A percentile compares a stretch with the other conserved stretches of the same genome.
These are phyloP conservation scores for Babylonia areolata DNA, from an alignment of 1,140 invertebrate species.

Conservation along the genomic window DNA sequence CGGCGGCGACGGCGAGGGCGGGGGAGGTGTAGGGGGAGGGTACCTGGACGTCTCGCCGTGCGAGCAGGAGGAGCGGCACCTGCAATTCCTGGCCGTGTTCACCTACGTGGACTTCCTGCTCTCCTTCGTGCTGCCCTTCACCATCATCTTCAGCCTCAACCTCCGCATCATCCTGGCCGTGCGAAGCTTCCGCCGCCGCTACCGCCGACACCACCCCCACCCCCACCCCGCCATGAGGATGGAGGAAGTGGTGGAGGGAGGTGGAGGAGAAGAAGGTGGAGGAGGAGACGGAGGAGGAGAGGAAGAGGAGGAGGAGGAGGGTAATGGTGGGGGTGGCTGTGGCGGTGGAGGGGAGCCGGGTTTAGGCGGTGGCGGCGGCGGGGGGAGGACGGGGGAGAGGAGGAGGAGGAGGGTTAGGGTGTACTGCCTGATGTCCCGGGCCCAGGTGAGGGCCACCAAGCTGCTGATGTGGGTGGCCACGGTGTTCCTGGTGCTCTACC, in stretches of 20 bases:
- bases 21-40: too few species aligned
- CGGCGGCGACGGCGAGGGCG: constrained; percentile 35
- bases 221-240: constrained; percentile 13
- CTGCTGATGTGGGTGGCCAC: constrained; percentile 89
- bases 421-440: constrained; percentile 67
- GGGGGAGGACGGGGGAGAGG: background rate
- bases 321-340: background rate
- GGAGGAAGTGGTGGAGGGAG: too few species aligned
- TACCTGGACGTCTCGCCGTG: constrained; percentile 25
- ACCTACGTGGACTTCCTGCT: constrained; percentile 79
- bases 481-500: constrained; percentile 86
- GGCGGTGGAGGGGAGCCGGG: background rate
- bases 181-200: constrained; percentile 49
- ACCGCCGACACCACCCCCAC: constrained; percentile 41
- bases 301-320: background rate
- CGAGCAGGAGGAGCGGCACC: constrained; percentile 40
- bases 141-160: constrained; percentile 80
- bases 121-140: constrained; percentile 78
- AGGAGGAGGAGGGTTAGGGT: background rate
- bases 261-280: background rate
- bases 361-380: background rate
- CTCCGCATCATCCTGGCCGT: constrained; percentile 55
- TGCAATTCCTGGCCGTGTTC: constrained; percentile 75
- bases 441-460: constrained; percentile 85
- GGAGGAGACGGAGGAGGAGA: background rate